These are phyloP conservation scores for Pimpla rufipes DNA, from an alignment of 2,888 invertebrate species.

Conservation along the genomic window DNA sequence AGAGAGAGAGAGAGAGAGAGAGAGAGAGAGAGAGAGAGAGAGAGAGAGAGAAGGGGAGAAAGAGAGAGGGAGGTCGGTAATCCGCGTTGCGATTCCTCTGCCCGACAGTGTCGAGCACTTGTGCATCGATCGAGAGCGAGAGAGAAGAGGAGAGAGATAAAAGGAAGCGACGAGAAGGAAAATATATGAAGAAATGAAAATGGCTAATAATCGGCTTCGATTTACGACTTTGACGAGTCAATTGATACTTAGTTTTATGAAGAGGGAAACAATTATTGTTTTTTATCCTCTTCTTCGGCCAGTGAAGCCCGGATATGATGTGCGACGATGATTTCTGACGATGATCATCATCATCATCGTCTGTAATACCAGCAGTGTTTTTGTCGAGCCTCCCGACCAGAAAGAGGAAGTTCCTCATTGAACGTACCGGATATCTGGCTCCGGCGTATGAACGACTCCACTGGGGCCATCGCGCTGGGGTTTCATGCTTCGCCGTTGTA, in stretches of 20 bases:
- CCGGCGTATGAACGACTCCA: constrained; percentile 60
- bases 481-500: constrained; percentile 20
- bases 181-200: neutral
- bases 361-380: constrained; percentile 45
- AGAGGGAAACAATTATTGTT: neutral
- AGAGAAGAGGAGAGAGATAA: neutral
- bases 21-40: no score
- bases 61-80: neutral
- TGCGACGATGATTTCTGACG: constrained; percentile 10
- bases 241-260: constrained; percentile 39
- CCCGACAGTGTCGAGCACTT: neutral
- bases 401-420: constrained; percentile 80
- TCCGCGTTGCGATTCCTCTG: neutral
- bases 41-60: neutral
- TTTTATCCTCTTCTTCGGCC: neutral
- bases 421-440: constrained; percentile 76
- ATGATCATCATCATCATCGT: neutral
- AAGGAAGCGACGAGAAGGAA: neutral
- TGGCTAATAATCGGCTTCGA: constrained; percentile 52
- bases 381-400: constrained; percentile 50
- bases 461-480: constrained; percentile 39
- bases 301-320: constrained; percentile 14
- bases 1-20: neutral
- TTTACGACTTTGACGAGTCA: constrained; percentile 66
- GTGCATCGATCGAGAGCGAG: neutral